These are phyloP conservation scores for Aulostomus chinensis DNA, from an alignment of 2,797 vertebrate species.

Conservation along the genomic window DNA sequence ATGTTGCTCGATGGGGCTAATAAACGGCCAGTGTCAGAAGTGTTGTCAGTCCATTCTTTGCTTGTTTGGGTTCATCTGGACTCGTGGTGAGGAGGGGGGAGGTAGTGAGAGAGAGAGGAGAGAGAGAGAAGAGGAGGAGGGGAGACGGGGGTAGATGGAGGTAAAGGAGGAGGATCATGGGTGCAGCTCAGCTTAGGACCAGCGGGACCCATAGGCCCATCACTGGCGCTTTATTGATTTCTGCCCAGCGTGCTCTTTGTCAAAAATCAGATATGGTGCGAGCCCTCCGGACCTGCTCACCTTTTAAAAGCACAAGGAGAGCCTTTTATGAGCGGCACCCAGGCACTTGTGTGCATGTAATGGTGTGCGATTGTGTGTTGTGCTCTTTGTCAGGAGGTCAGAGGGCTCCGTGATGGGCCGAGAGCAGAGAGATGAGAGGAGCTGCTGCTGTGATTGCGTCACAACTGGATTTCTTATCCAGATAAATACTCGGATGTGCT, in stretches of 20 bases:
- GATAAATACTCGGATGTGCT: slow-evolving; percentile 43
- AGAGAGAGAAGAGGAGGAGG: slow-evolving; percentile 20
- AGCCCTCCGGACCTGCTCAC: slow-evolving; percentile 94
- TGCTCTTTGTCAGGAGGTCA: slow-evolving; percentile 67
- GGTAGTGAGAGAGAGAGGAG: slow-evolving; percentile 19
- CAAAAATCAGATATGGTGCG: slow-evolving; percentile 97
- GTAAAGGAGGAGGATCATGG: slow-evolving; percentile 54
- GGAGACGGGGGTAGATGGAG: slow-evolving; percentile 25
- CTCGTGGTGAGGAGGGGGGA: slow-evolving; percentile 35
- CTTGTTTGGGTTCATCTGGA: slow-evolving; percentile 94
- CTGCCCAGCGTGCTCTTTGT: slow-evolving; percentile 95
- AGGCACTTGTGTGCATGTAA: slow-evolving; percentile 44
- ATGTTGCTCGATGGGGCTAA: slow-evolving; percentile 80
- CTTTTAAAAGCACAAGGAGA: slow-evolving; percentile 94
- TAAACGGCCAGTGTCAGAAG: slow-evolving; percentile 93
- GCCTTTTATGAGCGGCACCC: slow-evolving; percentile 83
- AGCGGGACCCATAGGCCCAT: slow-evolving; percentile 68
- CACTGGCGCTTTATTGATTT: slow-evolving; percentile 94
- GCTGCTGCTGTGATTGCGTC: too few species aligned
- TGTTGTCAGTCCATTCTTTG: slow-evolving; percentile 93
- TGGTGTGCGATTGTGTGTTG: slow-evolving; percentile 48
- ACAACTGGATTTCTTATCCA: slow-evolving; percentile 53
- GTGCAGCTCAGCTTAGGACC: slow-evolving; percentile 54
- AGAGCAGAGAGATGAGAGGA: slow-evolving; percentile 35
- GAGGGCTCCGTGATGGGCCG: slow-evolving; percentile 49